Conservation (phyloP, 1,140 invertebrate species). For the Coptotermes formosanus region DNA sequence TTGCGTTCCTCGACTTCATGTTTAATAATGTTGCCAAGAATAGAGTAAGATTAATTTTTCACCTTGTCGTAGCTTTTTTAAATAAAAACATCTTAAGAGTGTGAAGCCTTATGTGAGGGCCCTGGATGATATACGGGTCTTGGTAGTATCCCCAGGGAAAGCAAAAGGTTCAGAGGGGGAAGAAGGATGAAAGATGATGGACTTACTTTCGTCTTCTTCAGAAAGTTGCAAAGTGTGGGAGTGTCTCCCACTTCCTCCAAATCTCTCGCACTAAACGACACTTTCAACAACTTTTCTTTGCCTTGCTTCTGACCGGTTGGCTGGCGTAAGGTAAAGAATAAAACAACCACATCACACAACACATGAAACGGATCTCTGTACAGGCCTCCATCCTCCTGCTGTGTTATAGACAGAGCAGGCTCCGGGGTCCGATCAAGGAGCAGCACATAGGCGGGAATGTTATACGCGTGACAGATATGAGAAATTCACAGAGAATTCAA, state of each 20-base stretch:
- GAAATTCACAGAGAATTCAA: no score
- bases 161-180: background rate
- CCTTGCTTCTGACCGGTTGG: background rate
- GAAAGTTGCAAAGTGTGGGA: background rate
- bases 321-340: background rate
- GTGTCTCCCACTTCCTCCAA: background rate
- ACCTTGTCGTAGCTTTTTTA: background rate
- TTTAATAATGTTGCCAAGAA: constrained; percentile 3
- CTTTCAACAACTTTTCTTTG: constrained; percentile 19
- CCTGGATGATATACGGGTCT: background rate
- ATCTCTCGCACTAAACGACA: constrained; percentile 17
- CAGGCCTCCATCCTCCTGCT: background rate
- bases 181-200: constrained; percentile 1
- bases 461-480: no score
- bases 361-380: background rate
- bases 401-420: background rate
- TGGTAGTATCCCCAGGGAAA: background rate
- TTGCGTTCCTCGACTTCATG: background rate
- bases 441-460: no score
- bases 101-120: background rate
- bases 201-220: constrained; percentile 20
- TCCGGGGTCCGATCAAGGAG: no score
- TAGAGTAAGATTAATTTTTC: background rate
- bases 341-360: background rate
- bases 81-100: background rate